phyloP scores from a whole-genome alignment of 2,113 vertebrate genomes.

The Mustela lutreola region DNA sequence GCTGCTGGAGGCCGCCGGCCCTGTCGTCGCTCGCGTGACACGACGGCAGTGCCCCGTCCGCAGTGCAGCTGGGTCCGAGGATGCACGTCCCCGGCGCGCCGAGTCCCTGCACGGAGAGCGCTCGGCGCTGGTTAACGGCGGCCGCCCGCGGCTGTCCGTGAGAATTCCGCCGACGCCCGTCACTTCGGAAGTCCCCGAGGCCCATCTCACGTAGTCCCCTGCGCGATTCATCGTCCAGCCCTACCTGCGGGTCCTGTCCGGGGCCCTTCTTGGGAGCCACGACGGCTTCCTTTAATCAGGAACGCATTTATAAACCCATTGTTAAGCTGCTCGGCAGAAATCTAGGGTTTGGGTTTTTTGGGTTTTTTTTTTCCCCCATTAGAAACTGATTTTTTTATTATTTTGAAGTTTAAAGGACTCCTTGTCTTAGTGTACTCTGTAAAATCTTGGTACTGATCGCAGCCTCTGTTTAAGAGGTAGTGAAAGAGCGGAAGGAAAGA shows the following conservation, averaged over 20 bases:
- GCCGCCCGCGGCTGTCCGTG: neutral
- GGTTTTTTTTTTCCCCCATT: neutral
- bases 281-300: neutral
- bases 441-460: neutral
- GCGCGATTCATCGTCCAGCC: neutral
- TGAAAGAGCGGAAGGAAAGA: neutral
- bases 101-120: neutral
- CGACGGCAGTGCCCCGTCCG: neutral
- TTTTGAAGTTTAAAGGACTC: constrained; percentile 19
- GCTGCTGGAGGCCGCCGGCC: neutral
- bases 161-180: neutral
- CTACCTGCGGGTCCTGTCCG: neutral
- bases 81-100: neutral
- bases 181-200: neutral
- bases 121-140: neutral
- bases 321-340: neutral
- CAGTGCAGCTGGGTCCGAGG: neutral
- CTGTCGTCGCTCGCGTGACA: neutral
- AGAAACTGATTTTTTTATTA: neutral
- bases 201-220: neutral
- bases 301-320: neutral
- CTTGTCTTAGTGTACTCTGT: neutral
- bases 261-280: neutral
- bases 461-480: neutral
- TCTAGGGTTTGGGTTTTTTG: neutral